phyloP scores from a whole-genome alignment of 2,888 invertebrate genomes.

The Drosophila nigritarsus region DNA sequence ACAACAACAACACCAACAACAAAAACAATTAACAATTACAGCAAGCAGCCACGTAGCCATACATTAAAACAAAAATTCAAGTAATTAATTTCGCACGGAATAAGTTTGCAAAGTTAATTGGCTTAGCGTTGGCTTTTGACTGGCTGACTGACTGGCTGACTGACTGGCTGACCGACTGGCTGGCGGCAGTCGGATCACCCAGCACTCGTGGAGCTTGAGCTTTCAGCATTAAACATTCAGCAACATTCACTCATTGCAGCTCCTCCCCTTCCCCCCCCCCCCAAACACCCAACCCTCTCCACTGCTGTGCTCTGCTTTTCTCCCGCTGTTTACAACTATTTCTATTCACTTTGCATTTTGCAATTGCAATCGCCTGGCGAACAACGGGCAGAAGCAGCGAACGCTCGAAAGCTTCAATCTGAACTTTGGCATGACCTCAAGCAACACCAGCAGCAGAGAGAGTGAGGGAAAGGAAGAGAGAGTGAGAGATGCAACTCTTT shows the following conservation, averaged over 20 bases:
- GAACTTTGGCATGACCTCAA: constrained; percentile 51
- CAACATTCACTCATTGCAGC: constrained; percentile 38
- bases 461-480: background rate
- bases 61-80: constrained; percentile 57
- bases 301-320: background rate
- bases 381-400: constrained; percentile 6
- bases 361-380: constrained; percentile 39
- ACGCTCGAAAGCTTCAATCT: constrained; percentile 37
- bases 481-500: background rate
- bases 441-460: background rate
- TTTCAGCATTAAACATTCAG: constrained; percentile 61
- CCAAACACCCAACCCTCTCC: background rate
- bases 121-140: constrained; percentile 67
- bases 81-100: constrained; percentile 78
- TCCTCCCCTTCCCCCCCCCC: background rate
- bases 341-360: constrained; percentile 46
- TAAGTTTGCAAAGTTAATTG: constrained; percentile 75
- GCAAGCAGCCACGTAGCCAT: constrained; percentile 21
- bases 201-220: constrained; percentile 18
- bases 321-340: constrained; percentile 25
- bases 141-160: constrained; percentile 12
- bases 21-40: constrained; percentile 5
- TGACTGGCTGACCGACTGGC: constrained; percentile 7
- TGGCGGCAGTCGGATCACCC: background rate
- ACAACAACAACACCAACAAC: background rate